These are phyloP conservation scores for Apotomis capreana DNA, from an alignment of 2,888 invertebrate species.

Conservation along the genomic window DNA sequence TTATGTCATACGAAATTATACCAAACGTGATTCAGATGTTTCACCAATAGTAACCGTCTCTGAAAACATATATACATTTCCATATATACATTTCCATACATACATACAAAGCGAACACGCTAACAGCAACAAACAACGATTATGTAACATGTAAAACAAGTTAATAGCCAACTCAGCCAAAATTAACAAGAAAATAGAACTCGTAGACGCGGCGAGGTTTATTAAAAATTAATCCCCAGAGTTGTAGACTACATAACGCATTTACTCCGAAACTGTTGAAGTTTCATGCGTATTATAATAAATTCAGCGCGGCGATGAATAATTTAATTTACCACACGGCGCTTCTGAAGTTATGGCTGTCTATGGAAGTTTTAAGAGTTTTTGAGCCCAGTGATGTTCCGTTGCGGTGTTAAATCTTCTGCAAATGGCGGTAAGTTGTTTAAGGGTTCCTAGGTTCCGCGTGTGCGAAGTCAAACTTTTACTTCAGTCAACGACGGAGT, in stretches of 20 bases:
- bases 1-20: too few species aligned
- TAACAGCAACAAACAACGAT: not conserved
- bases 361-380: slow-evolving; percentile 33
- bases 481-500: too few species aligned
- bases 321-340: slow-evolving; percentile 39
- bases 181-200: slow-evolving; percentile 20
- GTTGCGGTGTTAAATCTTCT: slow-evolving; percentile 13
- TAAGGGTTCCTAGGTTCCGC: not conserved
- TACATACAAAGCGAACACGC: too few species aligned
- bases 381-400: slow-evolving; percentile 11
- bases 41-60: too few species aligned
- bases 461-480: too few species aligned
- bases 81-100: too few species aligned
- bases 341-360: slow-evolving; percentile 26
- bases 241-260: slow-evolving; percentile 36
- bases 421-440: slow-evolving; percentile 1
- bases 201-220: slow-evolving; percentile 6
- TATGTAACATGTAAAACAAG: not conserved
- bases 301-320: slow-evolving; percentile 36
- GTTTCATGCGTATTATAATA: slow-evolving; percentile 36
- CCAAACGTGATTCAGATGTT: too few species aligned
- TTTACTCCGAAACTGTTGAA: slow-evolving; percentile 36
- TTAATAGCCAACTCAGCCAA: slow-evolving; percentile 2
- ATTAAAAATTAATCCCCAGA: slow-evolving; percentile 38
- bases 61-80: too few species aligned